phyloP scores from a whole-genome alignment of 2,797 vertebrate species.

The Muscicapa striata region DNA sequence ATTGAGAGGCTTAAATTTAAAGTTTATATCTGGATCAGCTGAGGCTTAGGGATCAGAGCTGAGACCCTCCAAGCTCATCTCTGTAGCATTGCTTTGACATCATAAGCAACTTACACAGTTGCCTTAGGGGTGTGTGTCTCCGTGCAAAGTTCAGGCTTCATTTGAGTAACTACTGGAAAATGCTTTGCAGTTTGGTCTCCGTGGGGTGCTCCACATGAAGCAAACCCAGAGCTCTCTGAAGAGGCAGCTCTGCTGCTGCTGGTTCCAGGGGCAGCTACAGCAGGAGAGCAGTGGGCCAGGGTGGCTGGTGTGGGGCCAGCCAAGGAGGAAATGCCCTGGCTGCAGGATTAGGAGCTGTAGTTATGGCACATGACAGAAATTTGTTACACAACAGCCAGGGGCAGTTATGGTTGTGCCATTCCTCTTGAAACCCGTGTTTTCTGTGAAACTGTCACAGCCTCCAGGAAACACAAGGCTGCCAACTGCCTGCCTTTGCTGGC shows the following conservation, averaged over 20 bases:
- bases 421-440: background rate
- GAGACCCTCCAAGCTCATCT: background rate
- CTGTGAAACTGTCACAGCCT: background rate
- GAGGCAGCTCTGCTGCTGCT: background rate
- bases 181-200: background rate
- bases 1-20: background rate
- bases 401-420: background rate
- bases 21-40: background rate
- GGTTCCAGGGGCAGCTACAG: background rate
- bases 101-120: background rate
- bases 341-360: accelerated
- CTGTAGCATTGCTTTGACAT: background rate
- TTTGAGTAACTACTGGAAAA: background rate
- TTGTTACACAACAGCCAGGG: background rate
- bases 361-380: accelerated
- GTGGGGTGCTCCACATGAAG: accelerated
- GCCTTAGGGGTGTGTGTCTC: background rate
- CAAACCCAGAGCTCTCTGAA: background rate
- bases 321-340: background rate
- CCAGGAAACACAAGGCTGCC: background rate
- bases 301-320: background rate
- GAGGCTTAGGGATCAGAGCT: background rate
- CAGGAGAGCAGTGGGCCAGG: accelerated
- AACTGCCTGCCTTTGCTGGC: background rate
- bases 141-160: background rate